Evolutionary conservation across 2,888 invertebrate genomes (phyloP).

Genomic region (Eremobia ochroleuca): DNA sequence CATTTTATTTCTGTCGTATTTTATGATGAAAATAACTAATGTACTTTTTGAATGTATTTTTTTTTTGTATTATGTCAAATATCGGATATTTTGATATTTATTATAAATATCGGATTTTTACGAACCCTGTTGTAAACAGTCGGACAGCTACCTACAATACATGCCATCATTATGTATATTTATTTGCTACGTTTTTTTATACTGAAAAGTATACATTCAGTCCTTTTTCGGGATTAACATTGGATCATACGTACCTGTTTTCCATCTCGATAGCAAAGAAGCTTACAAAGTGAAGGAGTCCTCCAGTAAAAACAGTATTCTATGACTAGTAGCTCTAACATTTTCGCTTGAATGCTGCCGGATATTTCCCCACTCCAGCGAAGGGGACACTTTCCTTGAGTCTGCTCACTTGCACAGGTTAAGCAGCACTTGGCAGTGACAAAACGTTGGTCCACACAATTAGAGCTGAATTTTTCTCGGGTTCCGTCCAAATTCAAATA

Average conservation of each 20-base stretch:
- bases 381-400: slow-evolving; percentile 40
- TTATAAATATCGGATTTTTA: not conserved
- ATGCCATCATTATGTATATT: not conserved
- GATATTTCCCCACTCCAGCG: slow-evolving; percentile 37
- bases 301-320: not conserved
- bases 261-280: not conserved
- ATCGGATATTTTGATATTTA: not conserved
- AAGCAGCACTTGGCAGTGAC: slow-evolving; percentile 49
- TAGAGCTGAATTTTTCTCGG: slow-evolving; percentile 28
- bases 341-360: slow-evolving; percentile 16
- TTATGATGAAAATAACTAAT: not conserved
- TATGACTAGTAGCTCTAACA: not conserved
- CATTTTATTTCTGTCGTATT: slow-evolving; percentile 6
- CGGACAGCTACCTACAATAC: not conserved
- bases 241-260: not conserved
- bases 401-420: slow-evolving; percentile 29
- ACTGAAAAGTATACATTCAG: not conserved
- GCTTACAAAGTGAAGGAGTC: not conserved
- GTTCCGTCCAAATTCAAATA: slow-evolving; percentile 35
- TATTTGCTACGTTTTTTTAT: not conserved
- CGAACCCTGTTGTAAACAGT: not conserved
- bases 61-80: too few species aligned
- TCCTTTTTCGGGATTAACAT: slow-evolving; percentile 8
- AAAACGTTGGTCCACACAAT: slow-evolving; percentile 43
- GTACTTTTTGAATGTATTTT: not conserved